Evolutionary conservation across 2,797 vertebrate genomes (phyloP), one percentile per base, ranked within the genome.

Genomic region (Borostomias antarcticus): DNA sequence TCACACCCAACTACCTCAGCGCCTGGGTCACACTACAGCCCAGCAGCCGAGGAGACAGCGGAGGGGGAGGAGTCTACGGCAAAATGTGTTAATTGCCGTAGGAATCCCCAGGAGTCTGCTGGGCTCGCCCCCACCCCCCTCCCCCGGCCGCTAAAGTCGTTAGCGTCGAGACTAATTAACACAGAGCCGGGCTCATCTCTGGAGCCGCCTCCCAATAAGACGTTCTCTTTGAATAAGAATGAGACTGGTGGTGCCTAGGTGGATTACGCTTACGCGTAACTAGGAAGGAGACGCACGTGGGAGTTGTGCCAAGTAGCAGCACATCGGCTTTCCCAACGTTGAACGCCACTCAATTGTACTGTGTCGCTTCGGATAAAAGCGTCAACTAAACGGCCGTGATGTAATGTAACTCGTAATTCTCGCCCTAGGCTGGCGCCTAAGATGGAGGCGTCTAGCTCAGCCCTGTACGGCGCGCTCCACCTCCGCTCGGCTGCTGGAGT

Each of bases 81-180:
- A 5, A 69, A 76, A 84, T 75, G 70, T 88, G 83, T 86, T 86
- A 85, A 88, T 88, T 69, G 72, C 73, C 17, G 80, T 77, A 53
- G 73, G 70, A 80, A 69, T 86, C 81, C 82, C 85, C 69, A 9
- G 72, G 66, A n/a, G 70, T 72, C 70, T 77, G 66, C 76, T 62
- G 64, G 57, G 52, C 53, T n/a, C 37, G 35, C 37, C 54, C 58
- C n/a, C n/a, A n/a, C 74, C 30, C 48, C 72, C 80, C 77, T 74
- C 74, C 74, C 7, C 32, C 45, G n/a, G 69, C 68, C 72, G 69
- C 79, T 64, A 48, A 76, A 81, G 79, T 86, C 72, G 43, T 87
- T 89, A 87, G 72, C 70, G 50, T 60, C 69, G 76, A 86, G 80
- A 82, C 82, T 88, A 89, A 89, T 91, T 88, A 91, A 88, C 78